Conservation (phyloP, 2,113 vertebrate genomes). For the Xenotilapia flavipinnis region DNA sequence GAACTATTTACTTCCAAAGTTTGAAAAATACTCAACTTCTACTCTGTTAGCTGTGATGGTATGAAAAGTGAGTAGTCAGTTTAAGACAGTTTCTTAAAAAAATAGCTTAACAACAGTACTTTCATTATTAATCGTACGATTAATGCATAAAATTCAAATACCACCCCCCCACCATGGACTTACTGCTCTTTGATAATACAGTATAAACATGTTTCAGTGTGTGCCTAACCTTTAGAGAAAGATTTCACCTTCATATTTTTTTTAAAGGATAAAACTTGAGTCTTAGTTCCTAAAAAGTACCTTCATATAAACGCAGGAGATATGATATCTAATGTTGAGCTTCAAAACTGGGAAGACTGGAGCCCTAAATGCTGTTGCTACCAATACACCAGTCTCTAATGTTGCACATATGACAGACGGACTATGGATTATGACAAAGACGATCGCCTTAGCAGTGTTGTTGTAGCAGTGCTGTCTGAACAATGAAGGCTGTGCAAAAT, state of each 20-base stretch:
- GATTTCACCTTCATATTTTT: neutral
- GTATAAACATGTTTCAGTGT: slow-evolving; percentile 7
- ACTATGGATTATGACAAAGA: slow-evolving; percentile 3
- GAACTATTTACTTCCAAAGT: neutral
- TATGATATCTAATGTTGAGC: neutral
- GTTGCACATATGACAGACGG: slow-evolving; percentile 16
- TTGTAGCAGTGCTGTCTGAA: slow-evolving; percentile 36
- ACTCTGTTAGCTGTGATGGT: slow-evolving; percentile 15
- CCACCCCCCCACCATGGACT: neutral
- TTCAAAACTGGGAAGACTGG: slow-evolving; percentile 40
- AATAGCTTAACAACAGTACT: slow-evolving; percentile 36
- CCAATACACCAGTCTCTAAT: slow-evolving; percentile 13
- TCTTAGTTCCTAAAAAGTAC: slow-evolving; percentile 40
- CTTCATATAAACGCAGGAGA: slow-evolving; percentile 32
- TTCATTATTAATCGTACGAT: neutral
- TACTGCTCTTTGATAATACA: slow-evolving; percentile 13
- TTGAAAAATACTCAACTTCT: slow-evolving; percentile 30
- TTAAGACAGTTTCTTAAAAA: slow-evolving; percentile 36
- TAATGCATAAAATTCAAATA: slow-evolving; percentile 14
- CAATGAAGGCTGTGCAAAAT: slow-evolving; percentile 58
- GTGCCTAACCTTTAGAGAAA: slow-evolving; percentile 18
- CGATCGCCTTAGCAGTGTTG: slow-evolving; percentile 26
- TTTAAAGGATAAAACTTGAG: neutral
- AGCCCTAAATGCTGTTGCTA: slow-evolving; percentile 21
- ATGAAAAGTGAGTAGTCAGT: slow-evolving; percentile 29